Evolutionary conservation across 2,797 vertebrate species (phyloP).

Genomic region (Emys orbicularis): DNA sequence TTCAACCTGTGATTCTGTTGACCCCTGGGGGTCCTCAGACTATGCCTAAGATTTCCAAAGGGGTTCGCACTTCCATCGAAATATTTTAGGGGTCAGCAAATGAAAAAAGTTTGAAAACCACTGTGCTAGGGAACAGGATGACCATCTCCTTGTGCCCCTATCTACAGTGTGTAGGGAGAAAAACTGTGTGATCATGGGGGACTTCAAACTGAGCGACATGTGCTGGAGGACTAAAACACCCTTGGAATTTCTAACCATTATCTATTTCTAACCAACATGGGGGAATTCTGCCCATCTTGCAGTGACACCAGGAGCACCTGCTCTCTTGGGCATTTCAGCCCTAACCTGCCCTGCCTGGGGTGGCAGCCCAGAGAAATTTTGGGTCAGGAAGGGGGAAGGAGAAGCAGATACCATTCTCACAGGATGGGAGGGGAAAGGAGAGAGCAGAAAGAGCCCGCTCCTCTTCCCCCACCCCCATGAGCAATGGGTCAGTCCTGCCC

Average conservation of each 20-base stretch:
- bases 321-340: too few species aligned
- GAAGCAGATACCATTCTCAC: not conserved
- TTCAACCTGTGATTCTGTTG: too few species aligned
- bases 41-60: too few species aligned
- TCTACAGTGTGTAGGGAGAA: not conserved
- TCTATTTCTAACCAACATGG: not conserved
- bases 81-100: not conserved
- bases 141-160: not conserved
- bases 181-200: too few species aligned
- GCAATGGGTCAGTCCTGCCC: not conserved
- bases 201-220: too few species aligned
- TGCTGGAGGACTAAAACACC: too few species aligned
- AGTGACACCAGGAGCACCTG: not conserved
- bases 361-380: too few species aligned
- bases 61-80: not conserved
- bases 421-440: not conserved
- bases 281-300: not conserved
- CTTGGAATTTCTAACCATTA: not conserved
- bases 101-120: too few species aligned
- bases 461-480: not conserved
- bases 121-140: not conserved
- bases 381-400: too few species aligned
- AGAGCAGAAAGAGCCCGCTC: slow-evolving; percentile 2
- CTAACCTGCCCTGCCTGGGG: too few species aligned
- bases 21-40: too few species aligned